Evolutionary conservation across 2,888 invertebrate species (phyloP).

Genomic region (Brachynemurus nebulosus): DNA sequence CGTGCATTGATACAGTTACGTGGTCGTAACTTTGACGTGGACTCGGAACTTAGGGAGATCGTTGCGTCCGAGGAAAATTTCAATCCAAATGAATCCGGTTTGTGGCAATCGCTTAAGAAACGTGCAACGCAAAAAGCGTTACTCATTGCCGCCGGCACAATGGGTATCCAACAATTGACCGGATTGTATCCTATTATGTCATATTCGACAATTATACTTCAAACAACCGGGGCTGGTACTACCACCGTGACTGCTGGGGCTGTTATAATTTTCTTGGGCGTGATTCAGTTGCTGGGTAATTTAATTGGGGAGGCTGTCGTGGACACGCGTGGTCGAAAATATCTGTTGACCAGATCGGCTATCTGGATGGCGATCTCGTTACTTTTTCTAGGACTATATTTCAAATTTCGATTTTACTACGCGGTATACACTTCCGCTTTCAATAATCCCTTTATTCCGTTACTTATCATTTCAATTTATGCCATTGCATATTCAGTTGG

Average conservation of each 20-base stretch:
- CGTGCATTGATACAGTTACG: slow-evolving; percentile 53
- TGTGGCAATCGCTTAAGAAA: slow-evolving; percentile 40
- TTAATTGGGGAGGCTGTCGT: slow-evolving; percentile 58
- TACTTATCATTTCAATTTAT: slow-evolving; percentile 53
- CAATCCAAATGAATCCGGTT: slow-evolving; percentile 37
- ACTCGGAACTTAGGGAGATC: slow-evolving; percentile 44
- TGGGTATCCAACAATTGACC: slow-evolving; percentile 50
- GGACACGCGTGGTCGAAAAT: slow-evolving; percentile 60
- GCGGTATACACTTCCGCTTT: slow-evolving; percentile 28
- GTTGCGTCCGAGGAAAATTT: slow-evolving; percentile 33
- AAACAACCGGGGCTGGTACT: slow-evolving; percentile 28
- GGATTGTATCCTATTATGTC: slow-evolving; percentile 48
- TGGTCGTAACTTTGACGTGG: slow-evolving; percentile 49
- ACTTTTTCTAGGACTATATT: slow-evolving; percentile 50
- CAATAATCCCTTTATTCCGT: slow-evolving; percentile 52
- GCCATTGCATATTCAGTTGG: slow-evolving; percentile 66
- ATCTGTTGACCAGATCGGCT: slow-evolving; percentile 54
- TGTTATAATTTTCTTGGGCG: slow-evolving; percentile 44
- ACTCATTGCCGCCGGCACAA: slow-evolving; percentile 41
- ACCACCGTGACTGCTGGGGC: slow-evolving; percentile 30
- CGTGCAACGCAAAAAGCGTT: slow-evolving; percentile 42
- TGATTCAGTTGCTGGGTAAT: slow-evolving; percentile 56
- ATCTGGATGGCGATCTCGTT: slow-evolving; percentile 51
- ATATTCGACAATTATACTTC: slow-evolving; percentile 41
- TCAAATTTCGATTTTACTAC: slow-evolving; percentile 27